phyloP scores from a whole-genome alignment of 2,888 invertebrate genomes.

The Chirona hameri region DNA sequence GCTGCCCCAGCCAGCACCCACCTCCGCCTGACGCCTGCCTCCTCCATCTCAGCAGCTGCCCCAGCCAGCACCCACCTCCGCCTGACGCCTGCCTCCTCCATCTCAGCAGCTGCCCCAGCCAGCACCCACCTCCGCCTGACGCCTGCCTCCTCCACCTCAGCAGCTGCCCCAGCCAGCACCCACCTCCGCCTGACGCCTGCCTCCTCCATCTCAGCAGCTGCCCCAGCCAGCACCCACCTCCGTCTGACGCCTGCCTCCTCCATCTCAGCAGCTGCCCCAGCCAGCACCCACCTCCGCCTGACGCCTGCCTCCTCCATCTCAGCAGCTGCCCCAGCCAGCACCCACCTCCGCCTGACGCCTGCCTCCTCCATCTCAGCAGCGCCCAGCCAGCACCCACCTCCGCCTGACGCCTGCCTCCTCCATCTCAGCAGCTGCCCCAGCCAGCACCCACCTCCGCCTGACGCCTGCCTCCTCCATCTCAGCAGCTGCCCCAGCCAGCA shows the following conservation, averaged over 20 bases:
- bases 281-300: not conserved
- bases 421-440: not conserved
- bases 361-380: too few relatives aligned
- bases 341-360: too few relatives aligned
- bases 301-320: not conserved
- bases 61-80: not conserved
- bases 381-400: not conserved
- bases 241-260: too few relatives aligned
- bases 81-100: not conserved
- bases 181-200: not conserved
- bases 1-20: not conserved
- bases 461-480: too few relatives aligned
- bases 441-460: not conserved
- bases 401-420: not conserved
- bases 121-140: too few relatives aligned
- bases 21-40: too few relatives aligned
- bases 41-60: too few relatives aligned
- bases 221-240: not conserved
- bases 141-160: too few relatives aligned
- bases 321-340: not conserved
- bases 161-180: not conserved
- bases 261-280: too few relatives aligned
- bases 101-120: not conserved
- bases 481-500: not conserved
- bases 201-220: not conserved